A percentile compares a stretch with the other conserved stretches of the same genome.
Conservation (phyloP, 2,797 vertebrate genomes). For the Staurois parvus region DNA sequence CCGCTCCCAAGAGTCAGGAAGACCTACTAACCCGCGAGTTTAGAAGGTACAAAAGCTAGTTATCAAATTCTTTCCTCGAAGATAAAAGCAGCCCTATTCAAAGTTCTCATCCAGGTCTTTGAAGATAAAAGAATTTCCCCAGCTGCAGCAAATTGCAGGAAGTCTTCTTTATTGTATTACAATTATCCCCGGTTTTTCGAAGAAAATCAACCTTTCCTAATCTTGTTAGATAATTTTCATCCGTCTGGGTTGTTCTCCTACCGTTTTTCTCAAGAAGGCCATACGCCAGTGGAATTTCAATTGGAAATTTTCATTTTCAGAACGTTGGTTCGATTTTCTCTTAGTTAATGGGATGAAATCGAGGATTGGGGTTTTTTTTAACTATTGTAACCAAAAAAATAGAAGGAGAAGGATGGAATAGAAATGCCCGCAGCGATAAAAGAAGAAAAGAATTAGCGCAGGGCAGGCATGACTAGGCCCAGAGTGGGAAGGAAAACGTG, state of each 20-base stretch:
- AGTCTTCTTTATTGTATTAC: constrained; percentile 57
- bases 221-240: constrained; percentile 58
- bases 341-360: too few species aligned
- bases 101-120: constrained; percentile 67
- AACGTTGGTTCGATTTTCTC: too few species aligned
- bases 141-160: constrained; percentile 65
- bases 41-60: constrained; percentile 68
- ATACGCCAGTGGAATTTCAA: too few species aligned
- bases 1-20: constrained; percentile 68
- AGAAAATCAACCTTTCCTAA: constrained; percentile 54
- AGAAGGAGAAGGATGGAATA: too few species aligned
- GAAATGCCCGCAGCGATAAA: too few species aligned
- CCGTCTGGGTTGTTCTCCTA: background rate
- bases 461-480: too few species aligned
- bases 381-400: too few species aligned
- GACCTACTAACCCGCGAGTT: constrained; percentile 69
- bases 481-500: too few species aligned
- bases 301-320: too few species aligned
- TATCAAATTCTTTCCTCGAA: constrained; percentile 69
- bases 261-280: background rate
- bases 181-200: constrained; percentile 64
- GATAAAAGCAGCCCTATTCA: constrained; percentile 68
- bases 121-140: constrained; percentile 66
- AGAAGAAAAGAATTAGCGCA: too few species aligned
- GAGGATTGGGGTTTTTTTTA: too few species aligned